Conservation (phyloP, 2,888 invertebrate species). For the Mythimna lalbum region DNA sequence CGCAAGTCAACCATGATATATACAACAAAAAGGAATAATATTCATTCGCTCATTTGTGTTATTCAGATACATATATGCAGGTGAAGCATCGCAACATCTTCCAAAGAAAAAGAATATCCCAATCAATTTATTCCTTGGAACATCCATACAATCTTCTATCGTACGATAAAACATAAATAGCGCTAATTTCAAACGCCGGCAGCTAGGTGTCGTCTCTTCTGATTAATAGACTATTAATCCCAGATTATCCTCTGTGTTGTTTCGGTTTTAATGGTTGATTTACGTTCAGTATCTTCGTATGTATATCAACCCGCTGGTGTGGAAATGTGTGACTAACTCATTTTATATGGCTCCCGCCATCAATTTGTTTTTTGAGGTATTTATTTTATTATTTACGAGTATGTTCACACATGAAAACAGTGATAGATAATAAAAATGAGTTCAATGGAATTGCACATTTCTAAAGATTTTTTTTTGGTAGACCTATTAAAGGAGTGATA, state of each 20-base stretch:
- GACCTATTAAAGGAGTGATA: too few species aligned
- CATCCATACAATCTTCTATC: constrained; percentile 19
- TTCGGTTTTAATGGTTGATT: constrained; percentile 69
- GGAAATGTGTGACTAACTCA: constrained; percentile 50
- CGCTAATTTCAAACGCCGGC: constrained; percentile 70
- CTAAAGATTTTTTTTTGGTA: too few species aligned
- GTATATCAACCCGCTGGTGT: constrained; percentile 46
- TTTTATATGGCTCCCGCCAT: constrained; percentile 30
- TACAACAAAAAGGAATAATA: too few species aligned
- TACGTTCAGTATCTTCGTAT: constrained; percentile 58
- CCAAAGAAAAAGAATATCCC: neutral
- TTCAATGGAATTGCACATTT: too few species aligned
- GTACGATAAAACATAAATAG: constrained; percentile 55
- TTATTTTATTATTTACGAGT: too few species aligned
- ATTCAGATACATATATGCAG: too few species aligned
- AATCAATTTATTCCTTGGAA: constrained; percentile 1
- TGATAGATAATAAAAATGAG: too few species aligned
- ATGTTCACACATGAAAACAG: too few species aligned
- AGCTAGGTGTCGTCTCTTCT: constrained; percentile 73
- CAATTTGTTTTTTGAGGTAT: constrained; percentile 5
- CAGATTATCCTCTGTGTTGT: constrained; percentile 73
- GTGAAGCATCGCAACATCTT: neutral
- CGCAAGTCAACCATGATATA: too few species aligned
- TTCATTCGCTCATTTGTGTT: too few species aligned
- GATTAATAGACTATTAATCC: constrained; percentile 81